Base-by-base conservation (phyloP, 1,140 invertebrate species). In the Pissodes strobi region DNA sequence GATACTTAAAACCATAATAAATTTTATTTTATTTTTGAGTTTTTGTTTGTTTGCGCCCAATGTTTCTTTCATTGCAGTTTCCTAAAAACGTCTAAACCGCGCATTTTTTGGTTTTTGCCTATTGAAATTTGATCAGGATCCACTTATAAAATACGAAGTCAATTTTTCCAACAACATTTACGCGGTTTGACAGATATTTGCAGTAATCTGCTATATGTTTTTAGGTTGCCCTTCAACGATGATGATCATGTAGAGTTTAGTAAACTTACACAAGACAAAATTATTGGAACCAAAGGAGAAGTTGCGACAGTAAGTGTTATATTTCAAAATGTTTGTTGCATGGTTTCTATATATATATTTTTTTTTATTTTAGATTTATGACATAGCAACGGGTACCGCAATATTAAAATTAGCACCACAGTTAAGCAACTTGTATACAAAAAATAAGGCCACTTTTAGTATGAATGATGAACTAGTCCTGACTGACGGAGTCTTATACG, bases 401-500 rank as follows among this genome's bases (percentile, higher is more conserved):
- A 74, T 98, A 27, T 79, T 85, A 34, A 88, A 87, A 0, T 85
- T 98, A 18, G 87, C 85, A 34, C 90, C 92, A 9, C 84, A 86
- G 45, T 87, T 92, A 69, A 91, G 90, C 22, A 98, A 99, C 81
- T 87, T 91, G 71, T 99, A 99, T 78, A 89, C 87, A 3, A 91
- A 91, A 79, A 99, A 99, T 79, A 83, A 90, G 45, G 97, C 97
- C 0, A 95, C 93, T 0, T 97, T 98, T 76, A 93, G 91, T 78
- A 92, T 92, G 64, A 91, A 90, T 10, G 97, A 99, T 78, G 93
- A 98, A 70, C 79, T 99, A 21, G 88, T 99, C 13, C 80, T 99
- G 1, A 94, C 91, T 75, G 97, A 99, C 79, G 97, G 97, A 25
- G 94, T 98, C 1, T 80, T 99, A 0, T 99, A 94, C 89, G 97